Conservation (phyloP, 37 sponge, comb jelly and placozoan species). For the Tethya wilhelma region DNA sequence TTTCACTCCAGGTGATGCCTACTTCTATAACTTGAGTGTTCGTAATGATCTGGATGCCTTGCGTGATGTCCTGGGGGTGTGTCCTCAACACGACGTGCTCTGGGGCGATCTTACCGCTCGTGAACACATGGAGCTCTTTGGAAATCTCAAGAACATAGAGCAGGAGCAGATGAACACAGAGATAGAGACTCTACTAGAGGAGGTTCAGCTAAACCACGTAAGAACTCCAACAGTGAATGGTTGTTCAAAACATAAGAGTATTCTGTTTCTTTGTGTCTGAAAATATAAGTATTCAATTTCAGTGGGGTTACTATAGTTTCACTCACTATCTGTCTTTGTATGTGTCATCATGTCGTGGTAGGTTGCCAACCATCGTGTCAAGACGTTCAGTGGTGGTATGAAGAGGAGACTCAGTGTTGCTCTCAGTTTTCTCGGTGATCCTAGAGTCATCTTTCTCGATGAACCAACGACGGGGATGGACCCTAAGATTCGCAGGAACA, state of each 20-base stretch:
- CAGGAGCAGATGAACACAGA: constrained; percentile 38
- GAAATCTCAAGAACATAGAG: constrained; percentile 62
- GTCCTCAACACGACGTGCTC: constrained; percentile 86
- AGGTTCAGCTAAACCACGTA: constrained; percentile 67
- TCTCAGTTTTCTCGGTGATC: constrained; percentile 81
- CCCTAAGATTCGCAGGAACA: constrained; percentile 78
- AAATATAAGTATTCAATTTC: background rate
- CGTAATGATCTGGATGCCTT: constrained; percentile 64
- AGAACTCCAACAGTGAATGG: background rate
- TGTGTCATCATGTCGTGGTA: background rate
- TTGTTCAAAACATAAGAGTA: too few relatives aligned
- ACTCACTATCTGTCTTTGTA: background rate
- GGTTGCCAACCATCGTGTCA: constrained; percentile 82
- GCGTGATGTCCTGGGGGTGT: constrained; percentile 78
- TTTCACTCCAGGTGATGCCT: constrained; percentile 72
- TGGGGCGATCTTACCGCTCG: constrained; percentile 83
- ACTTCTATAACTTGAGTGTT: constrained; percentile 68
- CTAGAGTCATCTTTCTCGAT: constrained; percentile 75
- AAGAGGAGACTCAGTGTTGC: constrained; percentile 86
- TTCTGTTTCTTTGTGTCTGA: constrained; percentile 4
- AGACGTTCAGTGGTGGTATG: constrained; percentile 90
- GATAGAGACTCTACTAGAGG: constrained; percentile 52
- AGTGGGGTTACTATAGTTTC: too few relatives aligned
- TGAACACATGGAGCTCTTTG: constrained; percentile 83
- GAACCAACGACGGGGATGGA: constrained; percentile 71